phyloP scores from a whole-genome alignment of 1,140 invertebrate species.

The Drosophila teissieri region DNA sequence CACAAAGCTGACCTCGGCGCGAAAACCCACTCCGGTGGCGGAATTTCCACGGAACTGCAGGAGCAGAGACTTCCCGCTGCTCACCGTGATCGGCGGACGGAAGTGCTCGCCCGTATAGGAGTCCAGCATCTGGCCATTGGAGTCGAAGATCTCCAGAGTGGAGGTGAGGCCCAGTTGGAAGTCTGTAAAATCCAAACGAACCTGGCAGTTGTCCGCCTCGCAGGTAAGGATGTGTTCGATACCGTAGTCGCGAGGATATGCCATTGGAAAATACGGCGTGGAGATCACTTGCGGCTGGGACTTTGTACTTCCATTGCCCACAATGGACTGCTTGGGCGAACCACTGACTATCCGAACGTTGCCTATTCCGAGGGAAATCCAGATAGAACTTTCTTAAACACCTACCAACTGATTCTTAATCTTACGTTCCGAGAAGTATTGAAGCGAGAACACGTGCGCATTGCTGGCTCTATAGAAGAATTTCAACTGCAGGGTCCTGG shows the following conservation, averaged over 20 bases:
- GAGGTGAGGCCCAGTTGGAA: constrained; percentile 89
- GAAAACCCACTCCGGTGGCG: constrained; percentile 89
- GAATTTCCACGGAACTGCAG: constrained; percentile 90
- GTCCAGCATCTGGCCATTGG: constrained; percentile 88
- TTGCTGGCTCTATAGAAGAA: constrained; percentile 88
- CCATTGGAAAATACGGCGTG: constrained; percentile 89
- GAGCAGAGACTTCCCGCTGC: constrained; percentile 87
- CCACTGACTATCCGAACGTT: constrained; percentile 88
- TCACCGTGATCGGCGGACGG: constrained; percentile 89
- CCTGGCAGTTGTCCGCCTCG: constrained; percentile 86
- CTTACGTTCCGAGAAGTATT: constrained; percentile 89
- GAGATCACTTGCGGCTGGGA: constrained; percentile 84
- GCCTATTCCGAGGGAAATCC: constrained; percentile 83
- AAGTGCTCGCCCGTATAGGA: constrained; percentile 89
- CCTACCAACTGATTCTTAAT: constrained; percentile 1
- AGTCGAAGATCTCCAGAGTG: constrained; percentile 91
- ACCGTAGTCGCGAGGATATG: constrained; percentile 89
- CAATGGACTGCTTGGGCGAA: constrained; percentile 68
- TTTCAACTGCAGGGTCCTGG: constrained; percentile 87
- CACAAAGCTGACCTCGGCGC: constrained; percentile 88
- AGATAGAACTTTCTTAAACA: background rate
- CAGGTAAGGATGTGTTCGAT: constrained; percentile 89
- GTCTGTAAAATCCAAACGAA: constrained; percentile 89
- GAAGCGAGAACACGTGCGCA: constrained; percentile 88
- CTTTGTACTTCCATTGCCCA: constrained; percentile 70